Evolutionary conservation across 2,797 vertebrate species (phyloP).

Genomic region (Sphaeramia orbicularis): DNA sequence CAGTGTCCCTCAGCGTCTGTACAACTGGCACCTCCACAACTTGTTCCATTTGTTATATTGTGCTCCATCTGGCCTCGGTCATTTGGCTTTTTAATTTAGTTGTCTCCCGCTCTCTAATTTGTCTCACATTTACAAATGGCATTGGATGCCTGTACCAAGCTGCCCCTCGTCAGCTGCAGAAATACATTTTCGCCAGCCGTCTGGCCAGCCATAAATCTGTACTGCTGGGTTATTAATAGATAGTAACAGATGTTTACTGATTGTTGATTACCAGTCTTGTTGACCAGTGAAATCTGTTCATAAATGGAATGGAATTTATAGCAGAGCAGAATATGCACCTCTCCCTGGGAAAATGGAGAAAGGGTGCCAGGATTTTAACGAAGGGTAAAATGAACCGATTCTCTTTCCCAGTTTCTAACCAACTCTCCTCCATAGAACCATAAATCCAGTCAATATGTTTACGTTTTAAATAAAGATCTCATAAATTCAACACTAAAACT

Average conservation of each 20-base stretch:
- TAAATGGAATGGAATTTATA: conserved; percentile 87
- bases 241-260: conserved; percentile 90
- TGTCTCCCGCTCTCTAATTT: conserved; percentile 88
- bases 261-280: conserved; percentile 88
- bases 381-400: conserved; percentile 21
- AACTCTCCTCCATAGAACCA: conserved; percentile 7
- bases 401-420: conserved; percentile 17
- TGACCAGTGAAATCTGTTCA: conserved; percentile 90
- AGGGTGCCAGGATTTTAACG: conserved; percentile 57
- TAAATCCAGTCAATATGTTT: conserved; percentile 12
- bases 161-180: conserved; percentile 83
- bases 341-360: conserved; percentile 60
- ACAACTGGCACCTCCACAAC: conserved; percentile 88
- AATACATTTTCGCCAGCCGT: conserved; percentile 84
- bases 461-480: background rate
- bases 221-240: conserved; percentile 86
- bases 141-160: conserved; percentile 81
- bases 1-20: conserved; percentile 85
- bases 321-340: conserved; percentile 62
- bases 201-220: conserved; percentile 82
- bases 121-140: conserved; percentile 88
- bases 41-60: conserved; percentile 89
- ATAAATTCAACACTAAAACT: background rate
- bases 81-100: conserved; percentile 90
- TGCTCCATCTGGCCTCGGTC: conserved; percentile 88